Evolutionary conservation across 2,888 invertebrate genomes (phyloP).

Genomic region (Xylocampa areola): DNA sequence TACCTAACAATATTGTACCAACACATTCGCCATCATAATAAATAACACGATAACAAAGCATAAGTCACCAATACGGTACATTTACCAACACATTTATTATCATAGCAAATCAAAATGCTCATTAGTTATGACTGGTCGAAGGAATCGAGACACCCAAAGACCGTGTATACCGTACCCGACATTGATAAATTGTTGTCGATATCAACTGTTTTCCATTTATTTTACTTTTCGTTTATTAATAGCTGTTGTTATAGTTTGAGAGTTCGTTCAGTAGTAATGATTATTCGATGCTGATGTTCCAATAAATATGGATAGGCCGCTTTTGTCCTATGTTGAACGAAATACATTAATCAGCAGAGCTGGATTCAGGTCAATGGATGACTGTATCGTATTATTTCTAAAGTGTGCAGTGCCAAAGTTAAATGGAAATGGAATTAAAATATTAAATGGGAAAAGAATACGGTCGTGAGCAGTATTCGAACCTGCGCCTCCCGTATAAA

Average conservation of each 20-base stretch:
- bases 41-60: slow-evolving; percentile 62
- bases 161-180: slow-evolving; percentile 55
- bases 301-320: slow-evolving; percentile 28
- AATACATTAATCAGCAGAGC: slow-evolving; percentile 44
- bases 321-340: slow-evolving; percentile 24
- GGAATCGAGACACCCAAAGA: slow-evolving; percentile 57
- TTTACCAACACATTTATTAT: slow-evolving; percentile 70
- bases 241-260: slow-evolving; percentile 4
- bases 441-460: too few species aligned
- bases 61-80: slow-evolving; percentile 56
- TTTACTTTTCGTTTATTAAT: slow-evolving; percentile 44
- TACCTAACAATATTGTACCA: slow-evolving; percentile 48
- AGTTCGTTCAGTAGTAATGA: slow-evolving; percentile 30
- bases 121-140: slow-evolving; percentile 58
- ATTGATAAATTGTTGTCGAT: slow-evolving; percentile 54
- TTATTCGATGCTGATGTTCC: slow-evolving; percentile 32
- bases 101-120: slow-evolving; percentile 50
- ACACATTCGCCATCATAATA: slow-evolving; percentile 57
- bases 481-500: too few species aligned
- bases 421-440: too few species aligned
- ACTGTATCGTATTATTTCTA: slow-evolving; percentile 1
- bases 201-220: slow-evolving; percentile 48
- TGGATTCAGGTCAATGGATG: slow-evolving; percentile 27
- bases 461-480: too few species aligned
- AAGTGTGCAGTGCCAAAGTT: slow-evolving; percentile 19